phyloP scores from a whole-genome alignment of 2,888 invertebrate species.

The Lasiommata megera region DNA sequence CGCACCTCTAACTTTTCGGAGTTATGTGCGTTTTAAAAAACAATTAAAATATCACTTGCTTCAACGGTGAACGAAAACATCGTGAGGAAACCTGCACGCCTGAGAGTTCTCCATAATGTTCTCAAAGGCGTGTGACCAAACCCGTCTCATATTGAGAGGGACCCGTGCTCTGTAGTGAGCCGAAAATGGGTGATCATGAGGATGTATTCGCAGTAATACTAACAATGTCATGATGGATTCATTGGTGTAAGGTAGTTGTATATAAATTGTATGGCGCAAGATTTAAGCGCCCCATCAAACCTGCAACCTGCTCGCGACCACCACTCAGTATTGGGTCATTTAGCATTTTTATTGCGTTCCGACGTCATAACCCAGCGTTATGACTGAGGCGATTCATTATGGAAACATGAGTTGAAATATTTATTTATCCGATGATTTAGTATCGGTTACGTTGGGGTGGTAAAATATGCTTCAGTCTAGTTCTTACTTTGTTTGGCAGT shows the following conservation, averaged over 20 bases:
- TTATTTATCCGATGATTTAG: slow-evolving; percentile 64
- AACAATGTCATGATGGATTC: background rate
- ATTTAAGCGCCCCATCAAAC: background rate
- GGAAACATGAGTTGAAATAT: slow-evolving; percentile 67
- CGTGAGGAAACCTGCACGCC: too few relatives aligned
- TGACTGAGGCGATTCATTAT: slow-evolving; percentile 53
- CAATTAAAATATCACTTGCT: too few relatives aligned
- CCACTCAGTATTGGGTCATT: slow-evolving; percentile 47
- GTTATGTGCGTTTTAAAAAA: too few relatives aligned
- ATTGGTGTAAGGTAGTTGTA: background rate
- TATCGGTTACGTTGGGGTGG: slow-evolving; percentile 14
- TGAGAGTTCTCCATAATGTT: too few relatives aligned
- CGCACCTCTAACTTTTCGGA: too few relatives aligned
- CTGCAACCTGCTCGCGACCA: background rate
- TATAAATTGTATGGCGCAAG: background rate
- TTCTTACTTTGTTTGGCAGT: too few relatives aligned
- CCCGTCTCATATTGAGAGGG: too few relatives aligned
- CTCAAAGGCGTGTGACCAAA: too few relatives aligned
- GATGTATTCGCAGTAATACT: background rate
- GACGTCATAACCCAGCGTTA: slow-evolving; percentile 56
- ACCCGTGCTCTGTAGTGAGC: too few relatives aligned
- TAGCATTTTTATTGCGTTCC: slow-evolving; percentile 49
- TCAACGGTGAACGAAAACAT: too few relatives aligned
- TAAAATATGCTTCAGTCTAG: background rate
- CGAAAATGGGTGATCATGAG: too few relatives aligned